Evolutionary conservation across 2,797 vertebrate species (phyloP), one percentile per base, ranked within the genome.

Genomic region (Sebastes iracundus): DNA sequence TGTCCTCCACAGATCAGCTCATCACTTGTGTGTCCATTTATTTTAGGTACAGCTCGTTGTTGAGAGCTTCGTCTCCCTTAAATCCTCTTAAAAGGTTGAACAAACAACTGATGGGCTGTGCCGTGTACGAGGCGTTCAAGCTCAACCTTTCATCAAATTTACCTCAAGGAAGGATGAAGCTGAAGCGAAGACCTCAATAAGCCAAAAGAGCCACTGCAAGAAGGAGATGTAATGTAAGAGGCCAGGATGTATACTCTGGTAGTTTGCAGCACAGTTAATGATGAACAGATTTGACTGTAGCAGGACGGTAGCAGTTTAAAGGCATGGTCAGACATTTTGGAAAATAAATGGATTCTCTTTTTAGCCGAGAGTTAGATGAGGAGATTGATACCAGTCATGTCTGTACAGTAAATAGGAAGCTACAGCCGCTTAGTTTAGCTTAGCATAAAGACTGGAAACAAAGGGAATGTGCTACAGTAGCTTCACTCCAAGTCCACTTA

Each of bases 131-230:
- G 87, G 80, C 33, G 6, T 56, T 56, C 23, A 59, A 84, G 88
- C 81, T 82, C 33, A 69, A 49, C 38, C 77, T 74, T 61, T 60
- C 25, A 33, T 62, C 72, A 88, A 38, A 23, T 80, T 95, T 97
- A 98, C 97, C 97, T 97, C 95, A 96, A 91, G 86, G 96, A 96
- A 25, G 97, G 96, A 94, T 96, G 96, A 88, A 95, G 89, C 61
- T 87, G 90, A 56, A 93, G 77, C 63, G 96, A 96, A 85, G 96
- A 89, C 62, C 94, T 92, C 92, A 96, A 91, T 91, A 95, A 90
- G 79, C 84, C 90, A 89, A 93, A 94, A 72, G 92, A 90, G 87
- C 96, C 97, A 85, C 97, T 96, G 94, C 81, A 94, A 90, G 59
- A 91, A 94, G 80, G 92, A 86, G 77, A 91, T 20, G 79, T 83